Evolutionary conservation across 2,113 vertebrate genomes (phyloP).

Genomic region (Gobius niger): DNA sequence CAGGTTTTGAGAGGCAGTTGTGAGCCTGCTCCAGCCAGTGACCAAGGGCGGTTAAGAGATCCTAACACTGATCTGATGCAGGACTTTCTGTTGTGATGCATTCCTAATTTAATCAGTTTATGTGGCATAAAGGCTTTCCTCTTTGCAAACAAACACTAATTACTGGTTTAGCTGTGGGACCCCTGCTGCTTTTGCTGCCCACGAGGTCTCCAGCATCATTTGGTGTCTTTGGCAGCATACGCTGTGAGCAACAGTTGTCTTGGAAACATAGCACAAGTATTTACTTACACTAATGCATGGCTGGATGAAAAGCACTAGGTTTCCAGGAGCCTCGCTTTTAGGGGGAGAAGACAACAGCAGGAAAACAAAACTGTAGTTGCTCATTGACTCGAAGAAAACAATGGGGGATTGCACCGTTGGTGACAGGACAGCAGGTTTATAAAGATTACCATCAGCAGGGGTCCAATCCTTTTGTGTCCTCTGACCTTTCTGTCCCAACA

Average conservation of each 20-base stretch:
- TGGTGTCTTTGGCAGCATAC: slow-evolving; percentile 43
- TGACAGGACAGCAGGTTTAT: slow-evolving; percentile 70
- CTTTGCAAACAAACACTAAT: not conserved
- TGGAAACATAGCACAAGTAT: slow-evolving; percentile 43
- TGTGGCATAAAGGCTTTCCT: not conserved
- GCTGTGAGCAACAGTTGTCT: slow-evolving; percentile 46
- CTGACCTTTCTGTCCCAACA: slow-evolving; percentile 75
- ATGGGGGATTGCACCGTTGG: slow-evolving; percentile 58
- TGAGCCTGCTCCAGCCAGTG: slow-evolving; percentile 18
- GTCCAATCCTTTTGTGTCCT: slow-evolving; percentile 64
- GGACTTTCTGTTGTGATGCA: not conserved
- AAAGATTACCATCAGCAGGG: slow-evolving; percentile 75
- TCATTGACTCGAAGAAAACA: slow-evolving; percentile 41
- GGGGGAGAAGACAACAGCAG: not conserved
- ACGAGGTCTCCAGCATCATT: slow-evolving; percentile 31
- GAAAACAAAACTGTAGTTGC: slow-evolving; percentile 6
- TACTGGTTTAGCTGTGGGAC: not conserved
- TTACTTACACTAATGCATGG: slow-evolving; percentile 34
- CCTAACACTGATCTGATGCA: not conserved
- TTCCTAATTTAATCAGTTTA: not conserved
- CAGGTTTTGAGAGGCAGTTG: slow-evolving; percentile 16
- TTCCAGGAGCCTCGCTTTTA: not conserved
- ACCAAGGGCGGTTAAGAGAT: slow-evolving; percentile 12
- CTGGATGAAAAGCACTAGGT: not conserved
- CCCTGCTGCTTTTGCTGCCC: slow-evolving; percentile 4